Evolutionary conservation across 2,888 invertebrate genomes (phyloP), one percentile per base, ranked within the genome.

Genomic region (Ectemnius cavifrons): DNA sequence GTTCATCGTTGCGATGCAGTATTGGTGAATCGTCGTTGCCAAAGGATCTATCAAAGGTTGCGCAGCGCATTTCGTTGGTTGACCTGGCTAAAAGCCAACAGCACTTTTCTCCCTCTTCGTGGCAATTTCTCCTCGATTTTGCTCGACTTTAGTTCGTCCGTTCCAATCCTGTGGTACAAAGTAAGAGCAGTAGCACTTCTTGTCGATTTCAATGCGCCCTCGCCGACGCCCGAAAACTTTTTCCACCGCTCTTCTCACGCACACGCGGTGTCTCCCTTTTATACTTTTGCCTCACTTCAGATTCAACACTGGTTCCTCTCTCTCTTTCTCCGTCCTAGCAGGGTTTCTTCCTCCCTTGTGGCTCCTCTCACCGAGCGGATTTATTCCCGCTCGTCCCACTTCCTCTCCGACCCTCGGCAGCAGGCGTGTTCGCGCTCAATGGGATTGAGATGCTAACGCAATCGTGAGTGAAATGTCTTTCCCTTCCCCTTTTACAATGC

Each of bases 81-180:
- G 71, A 69, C 66, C 71, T 75, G 81, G 78, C 78, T 47, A 23
- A 4, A 23, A 63, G 78, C 80, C 81, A 78, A 63, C 23, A 52
- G 52, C n/a, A 14, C 52, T 52, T 13, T 62, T 16, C 37, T 57
- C 64, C 47, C 18, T 59, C 62, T 47, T 46, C 23, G 23, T 46
- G 14, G 20, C 20, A 23, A 8, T 46, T 23, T 47, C 37, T 47
- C 16, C 62, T 28, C 62, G 18, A 47, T 47, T 47, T 23, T 23
- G 23, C 23, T 23, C 3, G 23, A 23, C 23, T 23, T 23, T 3
- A 23, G 23, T 3, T 23, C 3, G 23, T 23, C 23, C 23, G 23
- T 23, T 23, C 23, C 23, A 4, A 28, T 45, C 20, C 56, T 37
- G 28, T 4, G 37, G 37, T 37, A 37, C 37, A 8, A 37, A 23